These are phyloP conservation scores for Pseudomyrmex concolor DNA, from an alignment of 1,140 invertebrate species.

Conservation along the genomic window DNA sequence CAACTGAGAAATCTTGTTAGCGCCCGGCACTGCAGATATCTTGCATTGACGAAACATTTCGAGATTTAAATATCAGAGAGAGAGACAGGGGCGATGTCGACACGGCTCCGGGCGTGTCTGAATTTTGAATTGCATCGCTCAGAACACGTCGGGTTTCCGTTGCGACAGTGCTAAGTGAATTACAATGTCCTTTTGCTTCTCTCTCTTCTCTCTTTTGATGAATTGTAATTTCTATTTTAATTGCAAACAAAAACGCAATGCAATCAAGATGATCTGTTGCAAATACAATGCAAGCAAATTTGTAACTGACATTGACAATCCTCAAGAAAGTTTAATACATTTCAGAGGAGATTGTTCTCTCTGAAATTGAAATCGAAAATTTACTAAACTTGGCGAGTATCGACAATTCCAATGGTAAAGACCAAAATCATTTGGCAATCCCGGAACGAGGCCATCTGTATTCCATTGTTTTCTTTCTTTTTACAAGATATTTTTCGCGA, in stretches of 20 bases:
- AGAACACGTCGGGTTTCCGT: not conserved
- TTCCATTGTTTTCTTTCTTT: constrained; percentile 43
- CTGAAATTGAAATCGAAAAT: constrained; percentile 28
- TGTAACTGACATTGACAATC: not conserved
- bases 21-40: constrained; percentile 1
- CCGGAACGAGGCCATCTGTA: constrained; percentile 47
- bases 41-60: constrained; percentile 36
- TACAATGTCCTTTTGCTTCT: constrained; percentile 3
- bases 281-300: not conserved
- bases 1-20: constrained; percentile 62
- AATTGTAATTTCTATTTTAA: constrained; percentile 29
- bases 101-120: constrained; percentile 33
- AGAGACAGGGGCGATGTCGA: constrained; percentile 25
- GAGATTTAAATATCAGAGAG: constrained; percentile 57
- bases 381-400: constrained; percentile 5
- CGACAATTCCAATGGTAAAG: not conserved
- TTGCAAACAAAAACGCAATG: constrained; percentile 16
- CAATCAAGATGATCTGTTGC: not conserved
- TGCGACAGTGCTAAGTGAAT: constrained; percentile 36
- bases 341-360: not conserved
- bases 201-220: not conserved
- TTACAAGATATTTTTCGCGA: constrained; percentile 17
- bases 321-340: not conserved
- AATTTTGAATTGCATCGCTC: constrained; percentile 44
- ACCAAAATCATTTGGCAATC: constrained; percentile 20